Conservation (phyloP, 2,888 invertebrate genomes). For the Pyrrhia umbra region DNA sequence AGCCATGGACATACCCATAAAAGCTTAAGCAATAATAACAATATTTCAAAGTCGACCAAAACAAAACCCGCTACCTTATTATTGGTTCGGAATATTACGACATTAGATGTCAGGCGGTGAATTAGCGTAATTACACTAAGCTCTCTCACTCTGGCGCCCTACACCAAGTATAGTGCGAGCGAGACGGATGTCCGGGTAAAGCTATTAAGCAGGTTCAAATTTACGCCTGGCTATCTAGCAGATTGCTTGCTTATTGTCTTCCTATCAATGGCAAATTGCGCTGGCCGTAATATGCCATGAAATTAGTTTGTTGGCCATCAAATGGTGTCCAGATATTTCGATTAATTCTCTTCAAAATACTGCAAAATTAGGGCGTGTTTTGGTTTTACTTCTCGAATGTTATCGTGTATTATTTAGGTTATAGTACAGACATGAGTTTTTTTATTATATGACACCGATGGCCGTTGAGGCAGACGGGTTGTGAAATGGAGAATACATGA, state of each 20-base stretch:
- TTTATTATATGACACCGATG: too few relatives aligned
- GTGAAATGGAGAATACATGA: too few relatives aligned
- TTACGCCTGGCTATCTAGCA: conserved; percentile 60
- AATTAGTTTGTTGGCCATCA: conserved; percentile 53
- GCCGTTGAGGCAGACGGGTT: too few relatives aligned
- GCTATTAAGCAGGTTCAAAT: conserved; percentile 55
- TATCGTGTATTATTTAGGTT: not conserved
- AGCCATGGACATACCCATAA: conserved; percentile 17
- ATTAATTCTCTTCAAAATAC: conserved; percentile 38
- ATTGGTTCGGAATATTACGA: conserved; percentile 43
- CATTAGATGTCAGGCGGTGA: conserved; percentile 50
- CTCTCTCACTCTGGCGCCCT: conserved; percentile 17
- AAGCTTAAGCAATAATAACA: conserved; percentile 16
- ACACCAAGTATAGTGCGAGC: conserved; percentile 26
- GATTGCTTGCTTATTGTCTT: conserved; percentile 64
- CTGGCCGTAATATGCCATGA: conserved; percentile 33
- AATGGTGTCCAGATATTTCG: conserved; percentile 28
- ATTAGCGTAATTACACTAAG: conserved; percentile 56
- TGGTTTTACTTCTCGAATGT: not conserved
- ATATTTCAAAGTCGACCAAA: conserved; percentile 42
- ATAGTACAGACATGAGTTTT: not conserved
- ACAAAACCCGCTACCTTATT: conserved; percentile 36
- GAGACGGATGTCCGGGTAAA: conserved; percentile 31
- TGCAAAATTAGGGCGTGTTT: not conserved
- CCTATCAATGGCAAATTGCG: conserved; percentile 63